Percentiles rank a stretch among this genome's conserved stretches.
Conservation (phyloP, 2,797 vertebrate genomes). For the Acanthopagrus latus region DNA sequence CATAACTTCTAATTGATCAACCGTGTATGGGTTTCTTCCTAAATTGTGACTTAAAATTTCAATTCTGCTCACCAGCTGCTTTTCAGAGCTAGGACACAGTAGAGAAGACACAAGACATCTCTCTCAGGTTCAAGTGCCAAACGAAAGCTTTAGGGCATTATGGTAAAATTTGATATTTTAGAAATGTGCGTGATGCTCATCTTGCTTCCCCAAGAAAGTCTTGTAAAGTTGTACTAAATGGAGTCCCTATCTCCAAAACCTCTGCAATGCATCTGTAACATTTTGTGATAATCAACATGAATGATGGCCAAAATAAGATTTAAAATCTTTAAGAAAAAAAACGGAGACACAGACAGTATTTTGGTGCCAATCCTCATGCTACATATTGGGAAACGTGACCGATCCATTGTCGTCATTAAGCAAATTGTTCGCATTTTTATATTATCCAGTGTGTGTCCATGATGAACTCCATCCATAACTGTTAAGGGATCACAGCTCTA, state of each 20-base stretch:
- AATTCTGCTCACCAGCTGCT: background rate
- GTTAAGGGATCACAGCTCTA: background rate
- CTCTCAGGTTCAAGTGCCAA: slow-evolving; percentile 32
- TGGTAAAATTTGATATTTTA: slow-evolving; percentile 13
- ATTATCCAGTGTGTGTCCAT: slow-evolving; percentile 25
- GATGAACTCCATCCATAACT: slow-evolving; percentile 28
- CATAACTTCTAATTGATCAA: background rate
- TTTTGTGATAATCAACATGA: background rate
- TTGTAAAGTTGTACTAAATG: background rate
- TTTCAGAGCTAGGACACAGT: background rate
- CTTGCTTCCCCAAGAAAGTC: background rate
- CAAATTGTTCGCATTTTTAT: slow-evolving; percentile 44
- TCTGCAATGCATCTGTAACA: slow-evolving; percentile 1
- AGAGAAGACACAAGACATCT: background rate
- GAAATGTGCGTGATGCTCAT: background rate
- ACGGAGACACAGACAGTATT: slow-evolving; percentile 1
- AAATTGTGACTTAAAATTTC: background rate
- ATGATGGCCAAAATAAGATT: background rate
- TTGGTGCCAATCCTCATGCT: slow-evolving; percentile 44
- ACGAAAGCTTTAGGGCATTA: slow-evolving; percentile 6
- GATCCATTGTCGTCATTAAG: background rate
- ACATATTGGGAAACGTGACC: slow-evolving; percentile 4
- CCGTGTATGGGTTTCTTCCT: background rate
- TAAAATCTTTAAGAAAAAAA: background rate
- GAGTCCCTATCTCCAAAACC: background rate